phyloP scores from a whole-genome alignment of 1,140 invertebrate genomes.

The Rhysida immarginata region DNA sequence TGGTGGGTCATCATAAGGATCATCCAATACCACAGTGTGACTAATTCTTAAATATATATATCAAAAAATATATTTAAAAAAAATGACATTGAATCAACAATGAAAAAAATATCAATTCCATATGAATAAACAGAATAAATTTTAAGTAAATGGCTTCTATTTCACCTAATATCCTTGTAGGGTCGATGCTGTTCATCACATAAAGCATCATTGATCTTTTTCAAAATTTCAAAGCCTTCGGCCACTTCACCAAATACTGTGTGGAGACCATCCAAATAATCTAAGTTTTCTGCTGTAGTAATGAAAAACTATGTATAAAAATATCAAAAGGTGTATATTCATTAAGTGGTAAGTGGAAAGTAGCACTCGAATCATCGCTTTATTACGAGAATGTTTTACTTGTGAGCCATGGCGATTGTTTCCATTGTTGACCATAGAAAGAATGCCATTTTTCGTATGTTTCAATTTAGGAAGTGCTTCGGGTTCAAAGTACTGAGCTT shows the following conservation, averaged over 20 bases:
- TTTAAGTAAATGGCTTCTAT: background rate
- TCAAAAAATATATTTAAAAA: background rate
- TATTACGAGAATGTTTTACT: slow-evolving; percentile 18
- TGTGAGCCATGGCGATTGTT: slow-evolving; percentile 57
- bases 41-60: slow-evolving; percentile 52
- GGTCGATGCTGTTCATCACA: slow-evolving; percentile 82
- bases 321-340: background rate
- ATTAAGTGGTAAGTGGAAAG: background rate
- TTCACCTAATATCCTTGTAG: slow-evolving; percentile 73
- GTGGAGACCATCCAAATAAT: slow-evolving; percentile 83
- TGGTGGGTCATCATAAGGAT: slow-evolving; percentile 83
- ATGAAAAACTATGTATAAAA: slow-evolving; percentile 76
- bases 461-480: slow-evolving; percentile 82
- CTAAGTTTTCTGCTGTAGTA: slow-evolving; percentile 72
- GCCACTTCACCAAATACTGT: slow-evolving; percentile 93
- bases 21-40: slow-evolving; percentile 90
- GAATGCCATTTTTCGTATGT: slow-evolving; percentile 64
- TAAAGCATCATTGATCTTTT: slow-evolving; percentile 82
- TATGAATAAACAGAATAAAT: background rate
- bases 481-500: slow-evolving; percentile 80
- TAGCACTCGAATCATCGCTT: background rate
- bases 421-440: slow-evolving; percentile 94
- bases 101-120: no score
- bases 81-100: no score
- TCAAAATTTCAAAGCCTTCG: slow-evolving; percentile 79